These are phyloP conservation scores for Enteromius unitaeniatus DNA, from an alignment of 2,797 vertebrate genomes.

Conservation along the genomic window DNA sequence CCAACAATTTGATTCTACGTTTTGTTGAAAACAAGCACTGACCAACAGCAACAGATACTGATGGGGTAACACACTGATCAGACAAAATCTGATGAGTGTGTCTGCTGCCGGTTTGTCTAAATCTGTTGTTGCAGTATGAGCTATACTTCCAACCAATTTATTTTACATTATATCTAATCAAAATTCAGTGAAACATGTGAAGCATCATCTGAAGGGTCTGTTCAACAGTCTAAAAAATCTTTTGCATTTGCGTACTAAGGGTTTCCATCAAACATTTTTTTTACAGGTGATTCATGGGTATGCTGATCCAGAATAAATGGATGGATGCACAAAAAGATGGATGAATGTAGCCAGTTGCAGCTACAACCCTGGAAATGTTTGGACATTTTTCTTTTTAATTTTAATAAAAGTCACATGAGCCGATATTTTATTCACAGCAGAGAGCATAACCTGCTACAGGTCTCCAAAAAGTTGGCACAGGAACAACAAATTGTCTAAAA, in stretches of 20 bases:
- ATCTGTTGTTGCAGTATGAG: not conserved
- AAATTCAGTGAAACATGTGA: not conserved
- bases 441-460: too few species aligned
- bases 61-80: not conserved
- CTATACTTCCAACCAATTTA: not conserved
- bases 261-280: not conserved
- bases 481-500: too few species aligned
- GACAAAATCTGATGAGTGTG: not conserved
- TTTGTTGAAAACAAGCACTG: not conserved
- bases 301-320: not conserved
- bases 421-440: too few species aligned
- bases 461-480: too few species aligned
- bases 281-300: not conserved
- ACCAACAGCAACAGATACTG: not conserved
- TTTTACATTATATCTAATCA: not conserved
- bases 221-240: not conserved
- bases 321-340: not conserved
- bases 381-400: too few species aligned
- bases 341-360: not conserved
- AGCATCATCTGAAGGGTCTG: not conserved
- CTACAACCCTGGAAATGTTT: not conserved
- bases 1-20: not conserved
- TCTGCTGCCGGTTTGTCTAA: not conserved
- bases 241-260: not conserved
- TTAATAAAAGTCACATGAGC: too few species aligned